Percentiles rank a stretch among this genome's conserved stretches.
Conservation (phyloP, 2,888 invertebrate genomes). For the Oxycera nigricornis region DNA sequence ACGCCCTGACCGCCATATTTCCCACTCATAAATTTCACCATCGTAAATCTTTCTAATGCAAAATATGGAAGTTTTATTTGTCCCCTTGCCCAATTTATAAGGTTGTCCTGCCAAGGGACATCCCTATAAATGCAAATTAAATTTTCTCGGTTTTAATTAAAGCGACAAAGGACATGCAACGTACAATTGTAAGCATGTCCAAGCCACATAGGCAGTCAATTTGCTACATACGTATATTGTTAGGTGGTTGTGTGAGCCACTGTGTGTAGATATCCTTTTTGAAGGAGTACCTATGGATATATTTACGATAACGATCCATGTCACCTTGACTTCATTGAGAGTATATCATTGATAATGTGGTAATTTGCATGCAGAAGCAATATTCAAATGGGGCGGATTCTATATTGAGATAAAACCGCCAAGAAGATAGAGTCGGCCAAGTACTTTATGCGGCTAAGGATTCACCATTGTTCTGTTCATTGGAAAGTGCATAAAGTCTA, state of each 20-base stretch:
- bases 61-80: slow-evolving; percentile 22
- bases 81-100: background rate
- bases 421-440: no score
- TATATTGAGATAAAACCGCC: background rate
- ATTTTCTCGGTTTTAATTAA: slow-evolving; percentile 29
- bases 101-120: background rate
- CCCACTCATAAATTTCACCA: slow-evolving; percentile 12
- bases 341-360: slow-evolving; percentile 45
- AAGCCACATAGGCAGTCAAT: background rate
- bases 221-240: no score
- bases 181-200: background rate
- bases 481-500: background rate
- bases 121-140: slow-evolving; percentile 31
- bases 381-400: slow-evolving; percentile 24
- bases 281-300: slow-evolving; percentile 2
- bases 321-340: slow-evolving; percentile 39
- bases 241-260: no score
- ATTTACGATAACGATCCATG: slow-evolving; percentile 34
- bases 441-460: no score
- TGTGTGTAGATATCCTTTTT: no score
- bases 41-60: slow-evolving; percentile 20
- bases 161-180: background rate
- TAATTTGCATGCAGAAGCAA: slow-evolving; percentile 45
- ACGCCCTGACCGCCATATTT: slow-evolving; percentile 14
- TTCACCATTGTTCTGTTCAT: slow-evolving; percentile 8